Conservation (phyloP, 1,140 invertebrate species). For the Drosophila gunungcola region DNA sequence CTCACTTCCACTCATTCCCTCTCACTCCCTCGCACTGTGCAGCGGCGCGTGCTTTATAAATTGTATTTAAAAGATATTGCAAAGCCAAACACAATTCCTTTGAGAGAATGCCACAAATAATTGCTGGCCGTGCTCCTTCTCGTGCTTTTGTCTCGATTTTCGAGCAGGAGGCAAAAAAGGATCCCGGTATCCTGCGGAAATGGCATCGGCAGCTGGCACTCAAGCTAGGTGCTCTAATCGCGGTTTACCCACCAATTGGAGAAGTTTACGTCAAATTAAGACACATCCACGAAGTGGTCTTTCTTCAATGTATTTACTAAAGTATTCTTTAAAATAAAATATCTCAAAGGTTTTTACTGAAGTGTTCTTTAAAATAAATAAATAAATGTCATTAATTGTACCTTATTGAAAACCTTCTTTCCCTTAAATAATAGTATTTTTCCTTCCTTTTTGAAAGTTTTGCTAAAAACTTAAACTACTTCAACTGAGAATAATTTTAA, state of each 20-base stretch:
- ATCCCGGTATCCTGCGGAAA: constrained; percentile 4
- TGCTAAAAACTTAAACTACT: too few relatives aligned
- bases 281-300: too few relatives aligned
- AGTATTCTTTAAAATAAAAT: too few relatives aligned
- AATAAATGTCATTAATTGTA: too few relatives aligned
- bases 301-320: too few relatives aligned
- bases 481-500: too few relatives aligned
- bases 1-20: not conserved
- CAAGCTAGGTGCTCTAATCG: constrained; percentile 69
- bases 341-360: too few relatives aligned
- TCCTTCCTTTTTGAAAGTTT: too few relatives aligned
- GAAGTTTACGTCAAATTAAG: not conserved
- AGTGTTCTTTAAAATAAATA: too few relatives aligned
- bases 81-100: constrained; percentile 67
- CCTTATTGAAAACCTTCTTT: too few relatives aligned
- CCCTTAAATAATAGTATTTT: too few relatives aligned
- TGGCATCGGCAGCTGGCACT: constrained; percentile 30
- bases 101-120: constrained; percentile 72
- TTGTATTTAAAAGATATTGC: constrained; percentile 78
- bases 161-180: constrained; percentile 3
- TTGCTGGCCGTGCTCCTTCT: constrained; percentile 53
- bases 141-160: constrained; percentile 49
- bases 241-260: constrained; percentile 19
- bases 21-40: constrained; percentile 22
- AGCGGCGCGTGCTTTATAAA: constrained; percentile 72